phyloP scores from a whole-genome alignment of 2,797 vertebrate genomes.

The Danio choprae region DNA sequence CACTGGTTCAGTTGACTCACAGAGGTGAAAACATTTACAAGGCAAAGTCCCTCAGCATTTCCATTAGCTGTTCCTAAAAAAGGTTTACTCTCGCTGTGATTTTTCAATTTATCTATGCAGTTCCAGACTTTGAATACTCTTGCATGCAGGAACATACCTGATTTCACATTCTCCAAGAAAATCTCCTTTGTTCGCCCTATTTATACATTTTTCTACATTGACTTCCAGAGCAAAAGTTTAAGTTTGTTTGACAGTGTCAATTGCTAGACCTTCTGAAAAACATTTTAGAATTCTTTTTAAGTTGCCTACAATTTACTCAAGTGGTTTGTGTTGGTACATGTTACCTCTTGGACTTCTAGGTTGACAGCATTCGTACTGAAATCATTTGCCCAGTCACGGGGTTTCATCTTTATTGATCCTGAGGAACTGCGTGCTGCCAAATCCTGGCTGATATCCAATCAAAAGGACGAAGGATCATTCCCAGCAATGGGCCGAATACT shows the following conservation, averaged over 20 bases:
- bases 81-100: conserved; percentile 13
- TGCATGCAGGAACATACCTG: conserved; percentile 63
- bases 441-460: conserved; percentile 90
- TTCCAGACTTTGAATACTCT: neutral
- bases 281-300: conserved; percentile 4
- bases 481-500: conserved; percentile 92
- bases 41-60: conserved; percentile 31
- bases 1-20: conserved; percentile 38
- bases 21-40: conserved; percentile 36
- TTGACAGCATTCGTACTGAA: conserved; percentile 94
- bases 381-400: conserved; percentile 92
- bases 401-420: conserved; percentile 92
- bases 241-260: neutral
- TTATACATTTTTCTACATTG: neutral
- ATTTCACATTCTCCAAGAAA: conserved; percentile 57
- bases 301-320: neutral
- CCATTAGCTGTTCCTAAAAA: conserved; percentile 45
- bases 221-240: neutral
- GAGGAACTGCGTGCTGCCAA: conserved; percentile 88
- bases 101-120: conserved; percentile 15
- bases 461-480: conserved; percentile 89
- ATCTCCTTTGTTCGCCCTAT: conserved; percentile 61
- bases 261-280: conserved; percentile 7
- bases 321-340: neutral
- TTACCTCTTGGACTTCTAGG: conserved; percentile 71